These are phyloP conservation scores for Acromyrmex echinatior DNA, from an alignment of 1,140 invertebrate genomes.

Conservation along the genomic window DNA sequence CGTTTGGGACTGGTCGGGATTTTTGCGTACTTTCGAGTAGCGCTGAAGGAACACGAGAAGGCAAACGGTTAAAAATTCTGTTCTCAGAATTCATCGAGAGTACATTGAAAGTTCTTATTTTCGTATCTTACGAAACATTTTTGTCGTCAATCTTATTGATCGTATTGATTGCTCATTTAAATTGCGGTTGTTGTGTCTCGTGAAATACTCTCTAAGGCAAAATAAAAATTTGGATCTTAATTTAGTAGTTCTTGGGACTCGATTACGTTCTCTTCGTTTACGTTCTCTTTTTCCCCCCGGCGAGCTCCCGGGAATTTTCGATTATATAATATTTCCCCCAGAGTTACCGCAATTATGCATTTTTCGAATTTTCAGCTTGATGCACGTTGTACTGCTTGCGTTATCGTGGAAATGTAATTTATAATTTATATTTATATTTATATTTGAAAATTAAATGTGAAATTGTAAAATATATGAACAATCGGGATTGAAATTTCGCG, in stretches of 20 bases:
- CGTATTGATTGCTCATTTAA: constrained; percentile 13
- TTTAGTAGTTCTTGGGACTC: background rate
- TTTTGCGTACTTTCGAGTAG: constrained; percentile 18
- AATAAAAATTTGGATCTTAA: background rate
- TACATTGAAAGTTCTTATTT: constrained; percentile 18
- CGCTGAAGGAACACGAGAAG: background rate
- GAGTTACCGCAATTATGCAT: constrained; percentile 3
- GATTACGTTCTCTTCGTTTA: background rate
- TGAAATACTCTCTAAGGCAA: background rate
- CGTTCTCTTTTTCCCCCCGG: background rate
- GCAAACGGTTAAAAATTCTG: background rate
- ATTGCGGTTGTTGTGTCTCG: no score
- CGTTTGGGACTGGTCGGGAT: constrained; percentile 9
- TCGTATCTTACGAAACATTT: background rate
- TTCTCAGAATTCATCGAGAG: background rate
- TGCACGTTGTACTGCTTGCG: background rate
- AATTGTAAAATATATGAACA: constrained; percentile 19
- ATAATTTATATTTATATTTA: constrained; percentile 31
- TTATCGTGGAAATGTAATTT: constrained; percentile 8
- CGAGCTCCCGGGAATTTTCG: constrained; percentile 25
- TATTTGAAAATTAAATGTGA: constrained; percentile 35
- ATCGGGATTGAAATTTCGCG: constrained; percentile 30
- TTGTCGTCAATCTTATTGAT: constrained; percentile 2
- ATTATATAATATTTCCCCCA: constrained; percentile 11
- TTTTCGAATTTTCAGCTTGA: constrained; percentile 13